phyloP scores from a whole-genome alignment of 2,888 invertebrate species.

The Pachymerium ferrugineum region DNA sequence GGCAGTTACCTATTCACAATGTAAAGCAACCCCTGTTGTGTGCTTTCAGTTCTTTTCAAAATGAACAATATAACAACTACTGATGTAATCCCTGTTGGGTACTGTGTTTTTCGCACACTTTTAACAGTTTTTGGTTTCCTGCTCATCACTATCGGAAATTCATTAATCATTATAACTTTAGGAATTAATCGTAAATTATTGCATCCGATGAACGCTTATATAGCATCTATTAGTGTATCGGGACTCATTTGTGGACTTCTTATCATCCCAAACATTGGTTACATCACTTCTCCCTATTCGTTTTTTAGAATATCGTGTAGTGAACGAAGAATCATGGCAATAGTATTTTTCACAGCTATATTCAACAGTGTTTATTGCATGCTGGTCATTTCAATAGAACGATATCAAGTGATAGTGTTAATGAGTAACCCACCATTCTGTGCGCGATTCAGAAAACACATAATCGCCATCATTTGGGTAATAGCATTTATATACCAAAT shows the following conservation, averaged over 20 bases:
- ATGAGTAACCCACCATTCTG: neutral
- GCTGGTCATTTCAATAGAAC: conserved; percentile 36
- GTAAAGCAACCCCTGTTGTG: neutral
- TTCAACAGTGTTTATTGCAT: conserved; percentile 35
- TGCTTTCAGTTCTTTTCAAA: neutral
- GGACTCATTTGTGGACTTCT: conserved; percentile 35
- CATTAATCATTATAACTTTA: conserved; percentile 33
- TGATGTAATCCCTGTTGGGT: conserved; percentile 32
- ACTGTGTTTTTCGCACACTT: conserved; percentile 29
- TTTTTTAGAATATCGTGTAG: conserved; percentile 10
- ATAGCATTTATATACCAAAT: conserved; percentile 30
- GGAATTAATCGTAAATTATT: conserved; percentile 32
- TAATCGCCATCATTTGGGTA: neutral
- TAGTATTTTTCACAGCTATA: conserved; percentile 34
- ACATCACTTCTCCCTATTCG: conserved; percentile 33
- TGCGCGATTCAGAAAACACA: neutral
- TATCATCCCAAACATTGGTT: conserved; percentile 33
- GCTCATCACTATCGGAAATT: conserved; percentile 32
- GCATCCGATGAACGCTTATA: conserved; percentile 35
- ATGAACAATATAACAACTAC: neutral
- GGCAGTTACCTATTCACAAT: neutral
- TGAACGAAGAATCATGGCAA: conserved; percentile 10
- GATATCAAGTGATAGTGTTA: conserved; percentile 31
- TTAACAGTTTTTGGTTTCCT: conserved; percentile 30
- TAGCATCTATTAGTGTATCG: conserved; percentile 36